Evolutionary conservation across 2,888 invertebrate genomes (phyloP).

Genomic region (Ophion obscuratus): DNA sequence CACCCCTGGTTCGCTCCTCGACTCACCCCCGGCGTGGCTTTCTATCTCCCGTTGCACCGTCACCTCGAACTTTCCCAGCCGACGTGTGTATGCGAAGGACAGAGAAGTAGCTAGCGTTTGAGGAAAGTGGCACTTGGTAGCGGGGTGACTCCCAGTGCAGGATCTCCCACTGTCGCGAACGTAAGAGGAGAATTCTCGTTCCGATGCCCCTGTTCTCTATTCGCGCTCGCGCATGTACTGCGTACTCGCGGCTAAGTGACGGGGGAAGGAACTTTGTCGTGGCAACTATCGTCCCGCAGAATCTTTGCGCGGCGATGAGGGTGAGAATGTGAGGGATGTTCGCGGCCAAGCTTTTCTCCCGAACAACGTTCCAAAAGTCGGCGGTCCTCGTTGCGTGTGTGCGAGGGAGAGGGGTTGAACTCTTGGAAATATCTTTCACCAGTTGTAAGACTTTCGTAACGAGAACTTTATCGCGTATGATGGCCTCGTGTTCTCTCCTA

Average conservation of each 20-base stretch:
- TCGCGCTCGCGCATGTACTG: conserved; percentile 35
- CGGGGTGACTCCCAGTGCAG: conserved; percentile 39
- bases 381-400: neutral
- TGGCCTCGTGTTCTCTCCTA: neutral
- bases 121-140: conserved; percentile 64
- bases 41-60: conserved; percentile 29
- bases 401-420: conserved; percentile 2
- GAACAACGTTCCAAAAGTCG: conserved; percentile 33
- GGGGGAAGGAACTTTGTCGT: conserved; percentile 61
- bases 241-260: conserved; percentile 58
- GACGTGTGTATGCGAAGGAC: neutral
- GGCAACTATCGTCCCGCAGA: conserved; percentile 62
- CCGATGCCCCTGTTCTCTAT: conserved; percentile 33
- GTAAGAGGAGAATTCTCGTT: conserved; percentile 49
- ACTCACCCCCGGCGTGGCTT: conserved; percentile 14
- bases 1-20: conserved; percentile 52
- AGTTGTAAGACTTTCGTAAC: conserved; percentile 47
- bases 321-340: conserved; percentile 22
- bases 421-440: conserved; percentile 36
- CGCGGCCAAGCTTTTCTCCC: conserved; percentile 42
- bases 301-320: conserved; percentile 31
- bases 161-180: conserved; percentile 25
- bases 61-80: conserved; percentile 47
- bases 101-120: conserved; percentile 48
- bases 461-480: conserved; percentile 22